Evolutionary conservation across 1,140 invertebrate genomes (phyloP).

Genomic region (Hylyphantes graminicola): DNA sequence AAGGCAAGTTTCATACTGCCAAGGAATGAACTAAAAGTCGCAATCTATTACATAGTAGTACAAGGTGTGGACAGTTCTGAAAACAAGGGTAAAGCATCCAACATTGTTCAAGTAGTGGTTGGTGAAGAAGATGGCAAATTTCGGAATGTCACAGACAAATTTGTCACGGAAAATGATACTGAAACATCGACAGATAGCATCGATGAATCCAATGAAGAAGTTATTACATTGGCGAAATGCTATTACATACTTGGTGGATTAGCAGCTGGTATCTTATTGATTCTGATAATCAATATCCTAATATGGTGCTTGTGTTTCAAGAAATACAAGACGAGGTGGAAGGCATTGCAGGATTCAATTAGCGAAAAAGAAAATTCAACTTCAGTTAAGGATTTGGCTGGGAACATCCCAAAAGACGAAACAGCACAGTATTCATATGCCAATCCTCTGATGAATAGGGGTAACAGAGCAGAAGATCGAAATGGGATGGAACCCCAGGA

Average conservation of each 20-base stretch:
- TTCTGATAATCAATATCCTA: slow-evolving; percentile 36
- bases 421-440: not conserved
- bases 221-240: not conserved
- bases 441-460: slow-evolving; percentile 12
- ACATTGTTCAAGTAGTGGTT: slow-evolving; percentile 22
- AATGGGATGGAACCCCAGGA: not conserved
- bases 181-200: slow-evolving; percentile 22
- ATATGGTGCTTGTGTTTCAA: slow-evolving; percentile 29
- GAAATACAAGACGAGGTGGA: slow-evolving; percentile 15
- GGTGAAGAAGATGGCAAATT: not conserved
- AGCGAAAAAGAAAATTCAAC: not conserved
- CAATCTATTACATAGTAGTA: slow-evolving; percentile 18
- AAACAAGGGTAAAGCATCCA: slow-evolving; percentile 34
- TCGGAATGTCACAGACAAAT: not conserved
- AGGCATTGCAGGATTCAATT: not conserved
- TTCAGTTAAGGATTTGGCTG: not conserved
- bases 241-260: slow-evolving; percentile 7
- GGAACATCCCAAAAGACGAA: not conserved
- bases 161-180: not conserved
- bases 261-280: not conserved
- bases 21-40: not conserved
- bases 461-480: not conserved
- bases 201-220: not conserved
- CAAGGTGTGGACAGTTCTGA: not conserved
- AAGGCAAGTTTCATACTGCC: not conserved